These are phyloP conservation scores for Heliconius erato DNA, from an alignment of 2,888 invertebrate genomes.

Conservation along the genomic window DNA sequence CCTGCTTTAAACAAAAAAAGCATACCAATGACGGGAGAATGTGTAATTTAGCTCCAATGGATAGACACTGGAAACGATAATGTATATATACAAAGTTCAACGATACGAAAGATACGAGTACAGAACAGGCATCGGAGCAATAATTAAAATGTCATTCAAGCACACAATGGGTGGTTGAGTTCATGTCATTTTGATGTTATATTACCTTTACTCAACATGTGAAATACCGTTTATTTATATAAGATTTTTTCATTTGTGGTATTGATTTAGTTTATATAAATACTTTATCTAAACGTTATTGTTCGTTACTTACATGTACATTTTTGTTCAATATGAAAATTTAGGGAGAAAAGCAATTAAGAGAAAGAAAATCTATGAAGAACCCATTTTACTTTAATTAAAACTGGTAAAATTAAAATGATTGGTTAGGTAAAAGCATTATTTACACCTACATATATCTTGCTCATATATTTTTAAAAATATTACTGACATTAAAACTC, in stretches of 20 bases:
- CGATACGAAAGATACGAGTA: not conserved
- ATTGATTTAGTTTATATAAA: no score
- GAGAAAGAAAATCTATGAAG: no score
- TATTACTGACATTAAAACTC: no score
- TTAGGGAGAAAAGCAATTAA: not conserved
- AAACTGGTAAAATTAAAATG: no score
- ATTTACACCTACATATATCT: no score
- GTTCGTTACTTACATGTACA: no score
- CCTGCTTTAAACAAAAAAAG: not conserved
- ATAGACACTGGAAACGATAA: conserved; percentile 1
- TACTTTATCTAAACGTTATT: no score
- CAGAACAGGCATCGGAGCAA: conserved; percentile 30
- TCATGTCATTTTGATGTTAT: not conserved
- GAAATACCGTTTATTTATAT: not conserved
- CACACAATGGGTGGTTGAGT: conserved; percentile 36
- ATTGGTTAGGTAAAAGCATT: no score
- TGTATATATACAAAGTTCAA: conserved; percentile 20
- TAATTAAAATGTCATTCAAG: conserved; percentile 54
- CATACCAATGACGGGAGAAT: not conserved
- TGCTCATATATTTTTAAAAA: no score
- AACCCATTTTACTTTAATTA: no score
- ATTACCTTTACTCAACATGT: not conserved
- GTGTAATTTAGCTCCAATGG: not conserved
- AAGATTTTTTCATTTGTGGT: no score
- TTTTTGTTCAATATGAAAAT: not conserved